Percentiles rank a stretch among this genome's conserved stretches.
Conservation (phyloP, 2,113 vertebrate species). For the Chloebia gouldiae region DNA sequence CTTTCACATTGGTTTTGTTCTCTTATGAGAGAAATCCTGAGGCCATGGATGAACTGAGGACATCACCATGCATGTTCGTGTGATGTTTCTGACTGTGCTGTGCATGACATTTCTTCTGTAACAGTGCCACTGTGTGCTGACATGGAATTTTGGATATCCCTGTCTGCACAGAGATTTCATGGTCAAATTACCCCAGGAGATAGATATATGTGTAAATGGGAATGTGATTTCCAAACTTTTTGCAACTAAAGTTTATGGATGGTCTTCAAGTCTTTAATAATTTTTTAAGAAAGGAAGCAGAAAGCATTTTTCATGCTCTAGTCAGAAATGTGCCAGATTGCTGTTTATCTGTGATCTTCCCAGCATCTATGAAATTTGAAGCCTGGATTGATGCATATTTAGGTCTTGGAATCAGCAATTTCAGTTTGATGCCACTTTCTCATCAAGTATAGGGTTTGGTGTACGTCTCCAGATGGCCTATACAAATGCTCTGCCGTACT, state of each 20-base stretch:
- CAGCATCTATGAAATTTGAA: conserved; percentile 55
- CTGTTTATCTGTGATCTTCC: conserved; percentile 14
- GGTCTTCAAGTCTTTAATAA: conserved; percentile 34
- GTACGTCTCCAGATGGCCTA: conserved; percentile 80
- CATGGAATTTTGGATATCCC: neutral
- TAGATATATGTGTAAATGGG: neutral
- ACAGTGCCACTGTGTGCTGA: neutral
- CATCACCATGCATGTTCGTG: neutral
- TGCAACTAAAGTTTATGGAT: neutral
- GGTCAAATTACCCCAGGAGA: neutral
- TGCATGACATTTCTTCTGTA: neutral
- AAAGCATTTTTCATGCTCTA: conserved; percentile 8
- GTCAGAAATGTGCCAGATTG: conserved; percentile 32
- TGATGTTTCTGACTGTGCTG: neutral
- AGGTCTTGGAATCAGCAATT: conserved; percentile 69
- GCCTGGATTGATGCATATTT: conserved; percentile 71
- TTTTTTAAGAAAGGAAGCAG: neutral
- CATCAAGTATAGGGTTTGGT: conserved; percentile 68
- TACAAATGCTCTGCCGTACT: conserved; percentile 78
- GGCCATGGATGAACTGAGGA: neutral
- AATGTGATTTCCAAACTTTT: neutral
- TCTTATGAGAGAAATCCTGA: neutral
- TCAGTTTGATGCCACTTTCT: conserved; percentile 74
- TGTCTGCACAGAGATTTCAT: neutral
- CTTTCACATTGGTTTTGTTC: neutral